phyloP scores from a whole-genome alignment of 2,797 vertebrate species.

The Enteromius viviparus region DNA sequence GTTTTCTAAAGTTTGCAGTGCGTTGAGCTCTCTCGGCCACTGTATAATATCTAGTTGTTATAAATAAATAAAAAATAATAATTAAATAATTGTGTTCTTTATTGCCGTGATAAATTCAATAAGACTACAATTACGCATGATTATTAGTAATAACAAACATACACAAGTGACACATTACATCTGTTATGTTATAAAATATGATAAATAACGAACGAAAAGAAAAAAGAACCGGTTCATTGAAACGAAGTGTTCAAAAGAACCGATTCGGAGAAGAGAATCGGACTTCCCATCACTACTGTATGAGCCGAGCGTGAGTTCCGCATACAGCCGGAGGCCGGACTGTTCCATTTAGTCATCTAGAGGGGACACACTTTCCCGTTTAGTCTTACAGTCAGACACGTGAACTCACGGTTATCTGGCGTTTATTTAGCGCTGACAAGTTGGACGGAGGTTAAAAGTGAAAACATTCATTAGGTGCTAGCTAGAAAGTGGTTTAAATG shows the following conservation, averaged over 20 bases:
- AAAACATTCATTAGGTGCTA: not conserved
- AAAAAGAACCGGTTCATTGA: not conserved
- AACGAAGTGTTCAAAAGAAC: constrained; percentile 10
- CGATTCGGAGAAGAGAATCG: constrained; percentile 1
- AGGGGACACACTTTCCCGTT: constrained; percentile 38
- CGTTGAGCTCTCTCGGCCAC: too few species aligned
- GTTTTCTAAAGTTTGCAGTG: too few species aligned
- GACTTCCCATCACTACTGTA: not conserved
- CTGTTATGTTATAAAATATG: not conserved
- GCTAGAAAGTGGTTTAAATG: not conserved
- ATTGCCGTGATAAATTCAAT: not conserved
- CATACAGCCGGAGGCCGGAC: constrained; percentile 57
- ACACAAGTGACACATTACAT: not conserved
- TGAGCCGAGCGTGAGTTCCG: constrained; percentile 70
- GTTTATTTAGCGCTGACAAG: not conserved
- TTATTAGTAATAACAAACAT: not conserved
- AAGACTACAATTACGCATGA: not conserved
- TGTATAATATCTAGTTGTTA: not conserved
- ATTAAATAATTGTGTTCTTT: not conserved
- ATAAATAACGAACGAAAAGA: not conserved
- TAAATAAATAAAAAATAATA: not conserved
- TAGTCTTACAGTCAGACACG: not conserved
- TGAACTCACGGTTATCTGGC: not conserved
- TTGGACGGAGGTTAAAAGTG: not conserved
- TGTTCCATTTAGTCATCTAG: constrained; percentile 55